Evolutionary conservation across 2,888 invertebrate genomes (phyloP).

Genomic region (Slavum lentiscoides): DNA sequence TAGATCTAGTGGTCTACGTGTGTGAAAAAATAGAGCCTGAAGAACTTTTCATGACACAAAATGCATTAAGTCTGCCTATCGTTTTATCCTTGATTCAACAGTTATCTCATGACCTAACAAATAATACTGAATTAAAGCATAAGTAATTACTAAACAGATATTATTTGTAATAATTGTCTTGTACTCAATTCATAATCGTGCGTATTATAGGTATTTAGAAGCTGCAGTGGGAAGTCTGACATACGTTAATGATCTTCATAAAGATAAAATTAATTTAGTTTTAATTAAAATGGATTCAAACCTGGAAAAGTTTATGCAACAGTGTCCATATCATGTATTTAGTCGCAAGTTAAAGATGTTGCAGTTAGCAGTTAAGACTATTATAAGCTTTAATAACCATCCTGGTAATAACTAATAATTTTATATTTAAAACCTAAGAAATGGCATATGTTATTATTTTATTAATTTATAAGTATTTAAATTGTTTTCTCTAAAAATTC

Average conservation of each 20-base stretch:
- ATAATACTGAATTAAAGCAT: constrained; percentile 80
- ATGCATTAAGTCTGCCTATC: constrained; percentile 61
- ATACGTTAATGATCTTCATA: constrained; percentile 64
- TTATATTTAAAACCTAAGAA: too few relatives aligned
- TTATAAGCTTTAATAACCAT: background rate
- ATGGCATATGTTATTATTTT: too few relatives aligned
- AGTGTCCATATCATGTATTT: background rate
- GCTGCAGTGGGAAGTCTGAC: constrained; percentile 85
- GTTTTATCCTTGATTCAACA: constrained; percentile 92
- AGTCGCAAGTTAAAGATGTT: constrained; percentile 28
- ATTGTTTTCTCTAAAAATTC: too few relatives aligned
- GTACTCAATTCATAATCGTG: background rate
- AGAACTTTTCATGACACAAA: constrained; percentile 67
- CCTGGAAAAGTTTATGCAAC: constrained; percentile 19
- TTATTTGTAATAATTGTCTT: background rate
- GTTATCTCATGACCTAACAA: constrained; percentile 83
- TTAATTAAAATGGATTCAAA: constrained; percentile 15
- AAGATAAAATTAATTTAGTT: constrained; percentile 22
- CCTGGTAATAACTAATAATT: background rate
- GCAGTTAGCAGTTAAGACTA: constrained; percentile 21
- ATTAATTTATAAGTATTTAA: too few relatives aligned
- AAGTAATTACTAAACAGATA: constrained; percentile 64
- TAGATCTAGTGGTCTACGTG: constrained; percentile 81
- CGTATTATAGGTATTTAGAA: constrained; percentile 75
- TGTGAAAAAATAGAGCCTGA: constrained; percentile 83